These are phyloP conservation scores for Ageneiosus marmoratus DNA, from an alignment of 2,113 vertebrate genomes.

Conservation along the genomic window DNA sequence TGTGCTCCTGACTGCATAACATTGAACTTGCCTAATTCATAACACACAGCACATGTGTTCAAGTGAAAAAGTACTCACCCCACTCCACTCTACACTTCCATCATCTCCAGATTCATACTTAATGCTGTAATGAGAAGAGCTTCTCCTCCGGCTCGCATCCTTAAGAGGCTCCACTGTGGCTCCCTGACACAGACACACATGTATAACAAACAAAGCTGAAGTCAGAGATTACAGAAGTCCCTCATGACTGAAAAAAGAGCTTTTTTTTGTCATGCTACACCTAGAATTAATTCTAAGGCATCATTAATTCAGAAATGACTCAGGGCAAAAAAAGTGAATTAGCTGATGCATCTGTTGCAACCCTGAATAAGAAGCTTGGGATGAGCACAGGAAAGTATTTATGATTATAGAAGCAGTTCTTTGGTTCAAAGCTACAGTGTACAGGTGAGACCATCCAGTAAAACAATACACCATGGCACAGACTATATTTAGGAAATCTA, in stretches of 20 bases:
- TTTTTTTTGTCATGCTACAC: background rate
- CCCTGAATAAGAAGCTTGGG: background rate
- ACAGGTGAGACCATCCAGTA: background rate
- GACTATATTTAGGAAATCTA: background rate
- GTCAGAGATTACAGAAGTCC: background rate
- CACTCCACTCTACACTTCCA: conserved; percentile 83
- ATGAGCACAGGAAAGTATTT: background rate
- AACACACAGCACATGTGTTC: background rate
- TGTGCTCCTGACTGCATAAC: background rate
- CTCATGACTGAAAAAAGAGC: background rate
- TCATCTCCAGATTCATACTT: conserved; percentile 84
- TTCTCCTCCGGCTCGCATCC: conserved; percentile 69
- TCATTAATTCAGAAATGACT: background rate
- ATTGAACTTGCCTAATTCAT: background rate
- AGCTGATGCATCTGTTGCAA: background rate
- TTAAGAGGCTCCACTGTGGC: conserved; percentile 81
- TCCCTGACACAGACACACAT: conserved; percentile 66
- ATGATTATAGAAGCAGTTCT: conserved; percentile 1
- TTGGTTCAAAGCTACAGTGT: background rate
- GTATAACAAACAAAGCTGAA: background rate
- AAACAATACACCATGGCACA: background rate
- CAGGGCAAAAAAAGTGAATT: background rate
- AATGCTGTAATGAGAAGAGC: conserved; percentile 73
- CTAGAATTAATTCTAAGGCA: background rate
- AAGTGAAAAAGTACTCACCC: conserved; percentile 74